phyloP scores from a whole-genome alignment of 2,888 invertebrate genomes.

The Volucella inflata region DNA sequence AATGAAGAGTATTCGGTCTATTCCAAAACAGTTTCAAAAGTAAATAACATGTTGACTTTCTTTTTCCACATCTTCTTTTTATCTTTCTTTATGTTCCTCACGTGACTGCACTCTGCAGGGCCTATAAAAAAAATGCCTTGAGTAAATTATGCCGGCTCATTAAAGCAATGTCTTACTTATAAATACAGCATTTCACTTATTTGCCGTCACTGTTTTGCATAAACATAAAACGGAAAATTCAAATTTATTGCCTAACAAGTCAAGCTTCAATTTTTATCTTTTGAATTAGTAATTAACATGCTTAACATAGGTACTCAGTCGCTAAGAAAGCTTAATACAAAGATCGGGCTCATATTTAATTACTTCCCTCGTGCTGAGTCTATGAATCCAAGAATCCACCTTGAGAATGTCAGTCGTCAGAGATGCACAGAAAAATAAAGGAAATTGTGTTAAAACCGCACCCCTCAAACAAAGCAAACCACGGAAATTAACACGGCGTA shows the following conservation, averaged over 20 bases:
- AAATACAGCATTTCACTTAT: not conserved
- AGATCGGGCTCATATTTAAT: constrained; percentile 13
- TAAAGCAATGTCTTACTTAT: too few relatives aligned
- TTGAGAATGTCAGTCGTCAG: not conserved
- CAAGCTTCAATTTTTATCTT: not conserved
- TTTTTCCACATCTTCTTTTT: too few relatives aligned
- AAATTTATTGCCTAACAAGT: constrained; percentile 13
- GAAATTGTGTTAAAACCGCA: not conserved
- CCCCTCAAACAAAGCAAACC: not conserved
- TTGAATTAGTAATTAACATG: constrained; percentile 32
- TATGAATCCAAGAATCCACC: not conserved
- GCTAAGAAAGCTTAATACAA: not conserved
- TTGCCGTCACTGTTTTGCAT: not conserved
- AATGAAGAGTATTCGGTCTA: too few relatives aligned
- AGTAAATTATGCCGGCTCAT: too few relatives aligned
- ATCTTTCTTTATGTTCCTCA: too few relatives aligned
- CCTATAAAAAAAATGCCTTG: too few relatives aligned
- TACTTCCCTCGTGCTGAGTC: not conserved
- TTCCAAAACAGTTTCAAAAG: too few relatives aligned
- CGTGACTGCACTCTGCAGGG: too few relatives aligned
- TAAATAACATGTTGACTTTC: too few relatives aligned
- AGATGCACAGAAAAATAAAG: not conserved
- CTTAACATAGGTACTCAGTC: not conserved
- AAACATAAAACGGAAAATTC: constrained; percentile 4
- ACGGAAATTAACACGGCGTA: constrained; percentile 17